These are phyloP conservation scores for Tipula confusa DNA, from an alignment of 2,888 invertebrate genomes.

Conservation along the genomic window DNA sequence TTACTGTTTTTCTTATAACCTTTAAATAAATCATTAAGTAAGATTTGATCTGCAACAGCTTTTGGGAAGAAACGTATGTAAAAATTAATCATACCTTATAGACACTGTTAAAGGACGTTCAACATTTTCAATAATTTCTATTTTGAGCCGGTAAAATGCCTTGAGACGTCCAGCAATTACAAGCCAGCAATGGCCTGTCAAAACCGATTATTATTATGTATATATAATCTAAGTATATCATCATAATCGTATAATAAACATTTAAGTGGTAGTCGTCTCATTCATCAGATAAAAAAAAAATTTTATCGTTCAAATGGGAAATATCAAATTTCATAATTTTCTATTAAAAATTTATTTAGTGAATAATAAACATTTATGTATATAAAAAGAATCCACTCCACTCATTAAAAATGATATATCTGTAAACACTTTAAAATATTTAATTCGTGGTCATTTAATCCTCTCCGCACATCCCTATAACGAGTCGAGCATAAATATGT, in stretches of 20 bases:
- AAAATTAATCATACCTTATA: no score
- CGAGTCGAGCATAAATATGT: neutral
- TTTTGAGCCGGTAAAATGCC: no score
- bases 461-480: neutral
- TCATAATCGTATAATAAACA: slow-evolving; percentile 20
- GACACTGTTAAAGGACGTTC: no score
- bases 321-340: neutral
- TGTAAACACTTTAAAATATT: slow-evolving; percentile 12
- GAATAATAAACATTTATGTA: neutral
- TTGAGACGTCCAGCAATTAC: no score
- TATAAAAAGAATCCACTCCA: neutral
- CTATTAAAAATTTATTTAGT: neutral
- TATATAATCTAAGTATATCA: slow-evolving; percentile 8
- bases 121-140: no score
- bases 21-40: no score
- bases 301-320: neutral
- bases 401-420: slow-evolving; percentile 25
- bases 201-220: no score
- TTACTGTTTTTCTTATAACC: no score
- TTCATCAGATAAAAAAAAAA: neutral
- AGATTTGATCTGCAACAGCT: no score
- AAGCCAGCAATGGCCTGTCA: no score
- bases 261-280: slow-evolving; percentile 1
- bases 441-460: slow-evolving; percentile 21
- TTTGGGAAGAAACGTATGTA: no score